Base-by-base conservation (phyloP, 2,797 vertebrate species). In the Oophaga sylvatica region DNA sequence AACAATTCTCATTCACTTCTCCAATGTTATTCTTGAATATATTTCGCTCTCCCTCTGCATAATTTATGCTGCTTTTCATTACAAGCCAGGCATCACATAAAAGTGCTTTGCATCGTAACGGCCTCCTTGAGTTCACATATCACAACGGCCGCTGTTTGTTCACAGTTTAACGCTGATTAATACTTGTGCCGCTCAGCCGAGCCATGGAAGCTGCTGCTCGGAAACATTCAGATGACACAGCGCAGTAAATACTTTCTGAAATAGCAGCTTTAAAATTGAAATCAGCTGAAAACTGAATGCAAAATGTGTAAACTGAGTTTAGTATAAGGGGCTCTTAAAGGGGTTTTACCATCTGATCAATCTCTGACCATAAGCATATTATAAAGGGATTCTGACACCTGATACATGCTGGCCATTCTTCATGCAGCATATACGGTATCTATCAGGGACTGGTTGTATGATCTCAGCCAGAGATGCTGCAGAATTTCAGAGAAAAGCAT, bases 151-250 rank as follows among this genome's bases (percentile, higher is more conserved):
- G 53, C 56, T 60, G 87, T 70, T 84, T 70, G 68, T 87, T 83
- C 73, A 75, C 71, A 78, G 86, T 79, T 88, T 83, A 87, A 79
- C 60, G 45, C 81, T 78, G 86, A 87, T 75, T 87, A 83, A 88
- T 59, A 59, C 48, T n/a, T 17, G 65, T 60, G 48, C 57, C 20
- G 71, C 45, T 56, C 71, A 7, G 73, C 29, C 73, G n/a, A 17
- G 56, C 65, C 60, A 45, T 31, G 19, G 26, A n/a, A 62, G 53
- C 56, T 73, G 76, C 67, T 26, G 4, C 53, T 80, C 16, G 76
- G 20, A 35, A 70, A 35, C 73, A 20, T 76, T 31, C 83, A 29
- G 20, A 48, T 35, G 22, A 60, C n/a, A 76, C 26, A 62, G 9
- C 8, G 45, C 57, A 45, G 35, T 81, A 81, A 79, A 79, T 78